Evolutionary conservation across 2,888 invertebrate species (phyloP), one percentile per base, ranked within the genome.

Genomic region (Lacanobia oleracea): DNA sequence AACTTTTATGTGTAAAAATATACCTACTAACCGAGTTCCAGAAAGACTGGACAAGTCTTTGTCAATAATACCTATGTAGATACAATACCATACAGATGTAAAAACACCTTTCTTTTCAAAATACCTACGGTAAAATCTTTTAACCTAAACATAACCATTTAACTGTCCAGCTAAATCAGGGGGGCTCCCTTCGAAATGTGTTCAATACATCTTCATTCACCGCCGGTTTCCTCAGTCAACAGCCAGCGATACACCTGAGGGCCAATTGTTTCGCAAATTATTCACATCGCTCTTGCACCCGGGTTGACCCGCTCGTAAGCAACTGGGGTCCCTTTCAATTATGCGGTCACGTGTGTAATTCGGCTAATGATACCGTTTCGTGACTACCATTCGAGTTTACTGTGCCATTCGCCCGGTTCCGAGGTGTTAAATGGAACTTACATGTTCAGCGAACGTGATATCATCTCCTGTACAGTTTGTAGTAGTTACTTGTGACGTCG

Each of bases 391-490:
- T 90, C 82, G 77, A 89, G 90, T 92, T 92, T 90, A 89, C 87
- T 88, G 87, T 86, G 87, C 85, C 88, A 88, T 92, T 90, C 87
- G 80, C 85, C 82, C 74, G 83, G 86, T 89, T 88, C 83, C 79
- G 86, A 92, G 91, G 91, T 92, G 93, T 91, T 91, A 92, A 94
- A 94, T 94, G 92, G 92, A 93, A 91, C 88, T 93, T 91, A 91
- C 92, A 90, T 94, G 93, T 93, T 90, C 79, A 59, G 77, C 73
- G 84, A 84, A 90, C 89, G 89, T 90, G 91, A 91, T 90, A 88
- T 88, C 88, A 91, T 90, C 89, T 86, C 80, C 72, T 76, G 72
- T 83, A 84, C 80, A 86, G 84, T 88, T 88, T 81, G 72, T 81
- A 81, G 84, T 85, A 84, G 78, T 86, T 84, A 85, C 73, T 67